phyloP scores from a whole-genome alignment of 92 coral and sea anemone species.

The Hydrozoanthus gracilis region DNA sequence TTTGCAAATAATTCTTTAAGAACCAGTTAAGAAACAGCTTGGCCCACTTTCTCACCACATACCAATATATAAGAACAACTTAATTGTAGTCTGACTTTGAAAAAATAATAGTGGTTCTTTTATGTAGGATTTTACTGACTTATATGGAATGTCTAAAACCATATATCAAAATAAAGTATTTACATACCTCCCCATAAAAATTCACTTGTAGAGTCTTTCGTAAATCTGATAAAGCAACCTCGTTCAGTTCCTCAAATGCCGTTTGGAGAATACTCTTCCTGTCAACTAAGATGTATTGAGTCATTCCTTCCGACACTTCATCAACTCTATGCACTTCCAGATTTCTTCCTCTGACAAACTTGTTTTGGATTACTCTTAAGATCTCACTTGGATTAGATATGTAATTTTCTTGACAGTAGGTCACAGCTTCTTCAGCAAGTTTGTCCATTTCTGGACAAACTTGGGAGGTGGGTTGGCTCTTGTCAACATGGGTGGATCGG shows the following conservation, averaged over 20 bases:
- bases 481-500: not conserved
- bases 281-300: constrained; percentile 37
- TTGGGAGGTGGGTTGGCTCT: not conserved
- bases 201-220: constrained; percentile 16
- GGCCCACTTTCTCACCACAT: not conserved
- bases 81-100: not conserved
- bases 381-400: constrained; percentile 29
- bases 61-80: constrained; percentile 1
- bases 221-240: not conserved
- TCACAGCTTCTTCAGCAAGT: constrained; percentile 16
- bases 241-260: constrained; percentile 29
- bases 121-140: not conserved
- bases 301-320: constrained; percentile 24
- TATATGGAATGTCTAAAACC: not conserved
- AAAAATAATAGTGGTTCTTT: constrained; percentile 7
- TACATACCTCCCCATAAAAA: constrained; percentile 23
- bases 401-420: not conserved
- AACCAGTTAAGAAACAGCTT: not conserved
- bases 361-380: constrained; percentile 12
- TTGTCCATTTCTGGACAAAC: constrained; percentile 28
- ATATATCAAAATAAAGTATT: not conserved
- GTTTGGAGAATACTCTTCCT: not conserved
- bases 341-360: constrained; percentile 2
- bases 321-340: not conserved
- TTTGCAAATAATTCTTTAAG: not conserved